Evolutionary conservation across 1,140 invertebrate genomes (phyloP), one percentile per base, ranked within the genome.

Genomic region (Lysiphlebus fabarum): DNA sequence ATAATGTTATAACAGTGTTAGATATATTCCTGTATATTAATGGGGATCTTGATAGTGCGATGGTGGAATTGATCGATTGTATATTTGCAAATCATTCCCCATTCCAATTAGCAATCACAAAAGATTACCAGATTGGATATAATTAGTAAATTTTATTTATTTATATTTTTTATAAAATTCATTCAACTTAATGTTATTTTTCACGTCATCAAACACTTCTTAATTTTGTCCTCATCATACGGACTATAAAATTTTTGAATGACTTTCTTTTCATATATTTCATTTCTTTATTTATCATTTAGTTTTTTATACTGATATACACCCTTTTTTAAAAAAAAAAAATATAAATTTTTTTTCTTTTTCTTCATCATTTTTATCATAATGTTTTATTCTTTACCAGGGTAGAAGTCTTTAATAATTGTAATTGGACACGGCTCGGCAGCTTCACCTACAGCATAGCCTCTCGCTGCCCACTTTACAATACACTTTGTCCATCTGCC

Each of bases 401-500:
- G 61, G 69, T 10, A n/a, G 49, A 51, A 79, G 75, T 77, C 75
- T 75, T 78, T 78, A 77, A 79, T 79, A 79, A 79, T 79, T 77
- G 77, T 79, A 79, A 79, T 77, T 79, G 76, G 77, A 79, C 75
- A 78, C 74, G 77, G 75, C 74, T 76, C 74, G 72, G 73, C 77
- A 78, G 75, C 75, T 75, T 77, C 77, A 76, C 77, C 77, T 79
- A 77, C 75, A 77, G 74, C 73, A 68, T 72, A 71, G 9, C 33
- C 51, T 55, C 50, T 60, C 69, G 77, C 77, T 79, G 77, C 76
- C 77, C 75, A 79, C 77, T 79, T 79, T 79, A 79, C 77, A 79
- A 79, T 79, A 79, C 77, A 79, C 76, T 79, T 77, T 78, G 76
- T 79, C 77, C 77, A 78, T 79, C 77, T 79, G 75, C 77, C 77